Evolutionary conservation across 2,888 invertebrate genomes (phyloP), one percentile per base, ranked within the genome.

Genomic region (Zaprionus lineosus): DNA sequence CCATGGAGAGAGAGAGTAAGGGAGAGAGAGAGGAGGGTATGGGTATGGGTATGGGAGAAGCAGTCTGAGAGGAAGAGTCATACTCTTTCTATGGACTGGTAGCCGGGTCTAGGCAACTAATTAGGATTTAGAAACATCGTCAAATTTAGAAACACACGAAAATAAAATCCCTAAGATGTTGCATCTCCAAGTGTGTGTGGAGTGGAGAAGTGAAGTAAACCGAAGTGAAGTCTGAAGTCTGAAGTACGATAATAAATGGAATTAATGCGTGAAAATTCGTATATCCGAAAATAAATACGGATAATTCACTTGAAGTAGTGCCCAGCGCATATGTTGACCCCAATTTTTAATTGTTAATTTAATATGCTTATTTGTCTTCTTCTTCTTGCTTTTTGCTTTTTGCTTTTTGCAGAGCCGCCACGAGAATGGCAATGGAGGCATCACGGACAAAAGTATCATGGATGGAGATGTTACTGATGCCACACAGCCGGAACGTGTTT

Each of bases 401-500:
- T n/a, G n/a, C n/a, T n/a, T n/a, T 75, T 83, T 37, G 60, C 71
- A 78, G 78, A 78, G 78, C 52, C 78, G 78, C 15, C 78, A 78
- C 26, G 84, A 78, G 57, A 78, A 78, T 58, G 81, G 81, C 39
- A 76, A 64, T 47, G 61, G 40, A 14, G 33, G 18, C 28, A 40
- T 57, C 44, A 57, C 40, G 46, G 65, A 51, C 14, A 50, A 18
- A 14, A 28, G 9, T 26, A 63, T 41, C 46, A 24, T 66, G 59
- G 74, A 83, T 60, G 56, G 63, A 55, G 84, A 77, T 55, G 29
- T 39, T 11, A 24, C 58, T 16, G 79, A 84, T 50, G 58, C 39
- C 16, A 7, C 41, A 5, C 74, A 72, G 47, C 72, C 85, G 33
- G 94, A 95, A 64, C 94, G 94, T 78, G 93, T 97, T 87, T 98